Percentiles rank a stretch among this genome's conserved stretches.
These are phyloP conservation scores for Chlamydotis undulata DNA, from an alignment of 2,113 vertebrate genomes.

Conservation along the genomic window DNA sequence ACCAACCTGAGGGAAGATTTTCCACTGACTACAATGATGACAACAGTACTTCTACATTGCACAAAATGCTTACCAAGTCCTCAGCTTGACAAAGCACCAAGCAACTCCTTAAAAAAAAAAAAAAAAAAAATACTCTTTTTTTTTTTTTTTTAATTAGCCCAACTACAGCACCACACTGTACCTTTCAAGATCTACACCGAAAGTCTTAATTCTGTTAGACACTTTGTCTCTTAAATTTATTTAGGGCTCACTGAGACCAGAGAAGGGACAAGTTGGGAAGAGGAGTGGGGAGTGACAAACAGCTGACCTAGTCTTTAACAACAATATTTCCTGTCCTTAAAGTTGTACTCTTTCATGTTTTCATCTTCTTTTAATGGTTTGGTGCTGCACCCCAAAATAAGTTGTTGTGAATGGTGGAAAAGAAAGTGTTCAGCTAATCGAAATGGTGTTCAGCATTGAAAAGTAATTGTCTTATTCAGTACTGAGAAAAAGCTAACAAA, in stretches of 20 bases:
- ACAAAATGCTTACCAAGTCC: background rate
- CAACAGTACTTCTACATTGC: background rate
- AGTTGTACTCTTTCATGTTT: background rate
- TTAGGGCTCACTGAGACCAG: background rate
- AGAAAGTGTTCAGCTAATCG: background rate
- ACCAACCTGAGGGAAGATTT: background rate
- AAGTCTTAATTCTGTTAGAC: background rate
- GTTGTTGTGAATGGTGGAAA: background rate
- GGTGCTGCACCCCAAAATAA: background rate
- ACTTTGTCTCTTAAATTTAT: background rate
- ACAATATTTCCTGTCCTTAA: background rate
- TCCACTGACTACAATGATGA: fast-evolving
- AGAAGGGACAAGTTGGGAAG: background rate
- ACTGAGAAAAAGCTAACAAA: conserved; percentile 48
- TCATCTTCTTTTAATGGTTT: background rate
- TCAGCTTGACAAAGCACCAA: background rate
- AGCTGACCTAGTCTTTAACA: background rate
- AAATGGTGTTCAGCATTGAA: conserved; percentile 44
- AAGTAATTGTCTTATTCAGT: conserved; percentile 32
- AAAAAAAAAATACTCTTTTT: background rate
- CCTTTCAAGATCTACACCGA: background rate
- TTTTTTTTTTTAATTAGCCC: background rate
- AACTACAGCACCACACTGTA: background rate
- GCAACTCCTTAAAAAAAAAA: background rate
- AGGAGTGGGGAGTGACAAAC: background rate